Evolutionary conservation across 2,888 invertebrate species (phyloP), one percentile per base, ranked within the genome.

Genomic region (Tetragnatha montana): DNA sequence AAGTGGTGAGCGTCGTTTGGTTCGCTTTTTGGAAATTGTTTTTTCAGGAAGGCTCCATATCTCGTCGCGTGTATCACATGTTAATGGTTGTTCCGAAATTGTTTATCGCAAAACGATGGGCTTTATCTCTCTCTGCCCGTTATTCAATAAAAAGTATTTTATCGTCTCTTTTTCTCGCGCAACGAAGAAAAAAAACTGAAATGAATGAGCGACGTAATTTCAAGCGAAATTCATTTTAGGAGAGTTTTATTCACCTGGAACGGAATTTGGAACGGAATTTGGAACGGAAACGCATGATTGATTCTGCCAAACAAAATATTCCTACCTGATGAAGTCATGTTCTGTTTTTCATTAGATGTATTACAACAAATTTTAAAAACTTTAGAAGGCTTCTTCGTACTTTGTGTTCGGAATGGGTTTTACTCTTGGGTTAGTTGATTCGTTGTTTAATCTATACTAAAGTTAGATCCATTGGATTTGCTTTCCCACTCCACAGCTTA

Each of bases 41-140:
- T 60, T n/a, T 60, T 60, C 60, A 4, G 60, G 35, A 4, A 35
- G 35, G 35, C 17, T 17, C 60, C 60, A 12, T 60, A 60, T 60
- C 60, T 60, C 17, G 12, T 60, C 60, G 60, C 60, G 17, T 60
- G 60, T 60, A 50, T 76, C 76, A n/a, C 50, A 76, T 76, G 50
- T 50, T 76, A 50, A 76, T 76, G 50, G 50, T 76, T 19, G 76
- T 47, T 19, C 50, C 50, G n/a, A 50, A n/a, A 50, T 12, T 76
- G 19, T 50, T 47, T 50, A 50, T 76, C 50, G 7, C 76, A 50
- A 50, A 50, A 50, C n/a, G 76, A 76, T 76, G 22, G 17, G 60
- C 60, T 60, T 60, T 60, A 60, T 60, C 60, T 60, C 60, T 60
- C 4, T 17, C 17, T 4, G 14, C 12, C 60, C 60, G 17, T 60